phyloP scores from a whole-genome alignment of 2,797 vertebrate genomes.

The Eulemur albifrons region DNA sequence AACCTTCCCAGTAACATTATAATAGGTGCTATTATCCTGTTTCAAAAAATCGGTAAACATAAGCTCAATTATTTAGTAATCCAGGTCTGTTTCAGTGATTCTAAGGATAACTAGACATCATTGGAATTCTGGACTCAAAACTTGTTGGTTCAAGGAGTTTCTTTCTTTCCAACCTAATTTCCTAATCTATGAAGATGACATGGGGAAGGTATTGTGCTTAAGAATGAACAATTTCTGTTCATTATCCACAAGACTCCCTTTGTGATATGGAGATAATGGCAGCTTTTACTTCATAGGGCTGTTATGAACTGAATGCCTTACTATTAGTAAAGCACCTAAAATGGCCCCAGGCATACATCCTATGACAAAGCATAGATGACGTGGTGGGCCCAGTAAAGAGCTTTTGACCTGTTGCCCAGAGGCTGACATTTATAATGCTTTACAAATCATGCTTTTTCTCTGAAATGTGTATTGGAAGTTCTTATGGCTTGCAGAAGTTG shows the following conservation, averaged over 20 bases:
- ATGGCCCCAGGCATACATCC: accelerated
- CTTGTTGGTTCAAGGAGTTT: background rate
- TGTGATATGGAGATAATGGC: background rate
- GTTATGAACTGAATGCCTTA: background rate
- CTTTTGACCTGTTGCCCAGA: background rate
- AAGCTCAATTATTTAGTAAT: background rate
- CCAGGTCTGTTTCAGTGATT: background rate
- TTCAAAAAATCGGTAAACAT: background rate
- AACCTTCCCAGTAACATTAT: background rate
- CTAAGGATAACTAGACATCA: background rate
- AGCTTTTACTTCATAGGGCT: background rate
- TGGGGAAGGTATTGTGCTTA: background rate
- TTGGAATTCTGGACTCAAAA: background rate
- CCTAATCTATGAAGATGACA: background rate
- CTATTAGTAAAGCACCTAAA: background rate
- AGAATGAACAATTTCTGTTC: background rate
- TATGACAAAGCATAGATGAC: background rate
- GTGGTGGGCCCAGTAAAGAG: background rate
- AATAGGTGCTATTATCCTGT: background rate
- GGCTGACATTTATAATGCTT: background rate
- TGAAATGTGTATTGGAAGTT: background rate
- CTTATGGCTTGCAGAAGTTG: background rate
- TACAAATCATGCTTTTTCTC: background rate
- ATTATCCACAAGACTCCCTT: background rate
- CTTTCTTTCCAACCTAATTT: background rate